Percentiles rank a stretch among this genome's conserved stretches.
These are phyloP conservation scores for Lasioglossum vierecki DNA, from an alignment of 2,888 invertebrate species.

Conservation along the genomic window DNA sequence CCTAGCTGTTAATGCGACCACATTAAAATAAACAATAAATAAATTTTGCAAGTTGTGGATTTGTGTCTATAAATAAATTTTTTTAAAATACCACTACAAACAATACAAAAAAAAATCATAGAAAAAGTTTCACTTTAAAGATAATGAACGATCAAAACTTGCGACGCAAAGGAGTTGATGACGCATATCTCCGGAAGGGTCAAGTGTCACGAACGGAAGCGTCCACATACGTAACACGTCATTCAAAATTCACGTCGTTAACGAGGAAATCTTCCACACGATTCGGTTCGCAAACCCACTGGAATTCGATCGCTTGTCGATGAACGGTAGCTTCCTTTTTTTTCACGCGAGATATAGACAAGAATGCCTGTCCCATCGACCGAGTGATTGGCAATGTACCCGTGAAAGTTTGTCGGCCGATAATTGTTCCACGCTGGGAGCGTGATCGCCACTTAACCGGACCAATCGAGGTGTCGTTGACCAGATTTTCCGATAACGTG, in stretches of 20 bases:
- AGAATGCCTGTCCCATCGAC: background rate
- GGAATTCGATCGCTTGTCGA: conserved; percentile 49
- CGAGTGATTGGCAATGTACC: background rate
- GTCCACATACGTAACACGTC: too few species aligned
- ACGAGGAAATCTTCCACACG: conserved; percentile 34
- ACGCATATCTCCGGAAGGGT: too few species aligned
- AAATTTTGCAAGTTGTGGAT: too few species aligned
- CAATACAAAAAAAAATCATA: too few species aligned
- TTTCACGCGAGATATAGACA: background rate
- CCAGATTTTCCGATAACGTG: background rate
- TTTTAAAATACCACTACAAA: too few species aligned
- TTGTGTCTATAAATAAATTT: too few species aligned
- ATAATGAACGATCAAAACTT: too few species aligned
- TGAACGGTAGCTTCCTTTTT: background rate
- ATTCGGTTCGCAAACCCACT: conserved; percentile 33
- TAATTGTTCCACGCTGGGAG: conserved; percentile 12
- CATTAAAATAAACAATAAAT: too few species aligned
- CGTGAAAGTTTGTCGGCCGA: background rate
- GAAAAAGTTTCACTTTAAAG: too few species aligned
- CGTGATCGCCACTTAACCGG: background rate
- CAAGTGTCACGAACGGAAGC: too few species aligned
- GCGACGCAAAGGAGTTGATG: too few species aligned
- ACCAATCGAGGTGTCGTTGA: background rate
- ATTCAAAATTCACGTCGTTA: conserved; percentile 33
- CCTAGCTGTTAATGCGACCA: too few species aligned